Conservation (phyloP, 2,113 vertebrate species). For the Pagrus major region DNA sequence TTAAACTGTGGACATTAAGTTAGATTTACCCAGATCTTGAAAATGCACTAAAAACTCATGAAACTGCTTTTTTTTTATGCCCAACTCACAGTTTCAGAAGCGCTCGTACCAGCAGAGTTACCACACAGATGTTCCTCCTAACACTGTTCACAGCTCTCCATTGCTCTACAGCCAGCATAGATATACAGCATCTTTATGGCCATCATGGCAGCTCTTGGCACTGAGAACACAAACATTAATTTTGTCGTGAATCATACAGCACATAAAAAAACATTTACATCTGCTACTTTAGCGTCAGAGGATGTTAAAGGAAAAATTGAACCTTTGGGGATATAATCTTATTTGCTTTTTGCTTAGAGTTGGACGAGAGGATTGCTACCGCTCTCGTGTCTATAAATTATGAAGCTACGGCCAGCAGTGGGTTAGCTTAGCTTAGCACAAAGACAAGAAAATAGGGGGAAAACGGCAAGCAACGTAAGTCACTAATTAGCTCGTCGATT, state of each 20-base stretch:
- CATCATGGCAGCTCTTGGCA: conserved; percentile 14
- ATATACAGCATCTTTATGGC: conserved; percentile 34
- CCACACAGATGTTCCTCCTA: background rate
- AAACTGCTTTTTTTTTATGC: background rate
- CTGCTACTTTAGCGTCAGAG: background rate
- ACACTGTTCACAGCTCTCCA: background rate
- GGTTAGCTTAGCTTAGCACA: background rate
- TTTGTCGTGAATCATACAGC: conserved; percentile 9
- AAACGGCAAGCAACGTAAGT: background rate
- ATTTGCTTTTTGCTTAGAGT: background rate
- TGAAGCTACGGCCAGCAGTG: background rate
- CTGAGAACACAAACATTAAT: conserved; percentile 7
- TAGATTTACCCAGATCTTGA: background rate
- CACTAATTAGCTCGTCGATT: background rate
- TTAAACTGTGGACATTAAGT: background rate
- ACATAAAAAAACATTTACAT: background rate
- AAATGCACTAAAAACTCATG: background rate
- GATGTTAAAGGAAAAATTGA: background rate
- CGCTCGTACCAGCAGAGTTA: background rate
- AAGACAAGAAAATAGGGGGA: background rate
- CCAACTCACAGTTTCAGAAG: background rate
- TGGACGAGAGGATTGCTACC: background rate
- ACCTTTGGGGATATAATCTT: background rate
- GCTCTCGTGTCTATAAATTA: background rate
- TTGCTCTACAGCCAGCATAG: conserved; percentile 32